Base-by-base conservation (phyloP, 2,888 invertebrate species). In the Napeogenes inachia region DNA sequence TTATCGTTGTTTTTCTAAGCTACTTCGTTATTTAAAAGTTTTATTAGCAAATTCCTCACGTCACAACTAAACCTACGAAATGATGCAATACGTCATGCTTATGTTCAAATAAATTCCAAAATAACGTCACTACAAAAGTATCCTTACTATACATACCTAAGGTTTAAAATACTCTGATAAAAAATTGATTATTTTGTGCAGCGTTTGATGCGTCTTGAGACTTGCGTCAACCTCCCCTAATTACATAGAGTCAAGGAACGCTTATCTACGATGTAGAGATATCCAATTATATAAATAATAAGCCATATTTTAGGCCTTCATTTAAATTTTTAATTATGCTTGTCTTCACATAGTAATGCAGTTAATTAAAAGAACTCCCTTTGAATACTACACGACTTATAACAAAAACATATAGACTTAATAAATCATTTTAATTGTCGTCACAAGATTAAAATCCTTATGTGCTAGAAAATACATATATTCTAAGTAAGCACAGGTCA, bases 171-270 rank as follows among this genome's bases (percentile, higher is more conserved):
- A n/a, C 10, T 35, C 21, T 56, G 42, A 12, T 5, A 46, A 4
- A 4, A 35, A 35, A 5, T 1, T 5, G 2, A 30, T 50, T 8
- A 8, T 30, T 8, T 10, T 50, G 4, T 10, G 30, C 30, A 30
- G 21, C 50, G 50, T 50, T 6, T 30, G 50, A 30, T 50, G 21
- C 6, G 50, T 56, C 60, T 60, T 54, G 57, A 46, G 54, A 61
- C 59, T 60, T 62, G 64, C 62, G 62, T 67, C 64, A 67, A 62
- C 53, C 62, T 53, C 38, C 55, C 53, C 64, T 67, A 67, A 67
- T 67, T 64, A 54, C 45, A 59, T 50, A 45, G 60, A 55, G 67
- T 64, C 64, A 67, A 64, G 47, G 62, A 59, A 62, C 67, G 47
- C 62, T 67, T 67, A 67, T 67, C 62, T 62, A 45, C 21, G 33